These are phyloP conservation scores for Minunthozetes semirufus DNA, from an alignment of 2,888 invertebrate genomes.

Conservation along the genomic window DNA sequence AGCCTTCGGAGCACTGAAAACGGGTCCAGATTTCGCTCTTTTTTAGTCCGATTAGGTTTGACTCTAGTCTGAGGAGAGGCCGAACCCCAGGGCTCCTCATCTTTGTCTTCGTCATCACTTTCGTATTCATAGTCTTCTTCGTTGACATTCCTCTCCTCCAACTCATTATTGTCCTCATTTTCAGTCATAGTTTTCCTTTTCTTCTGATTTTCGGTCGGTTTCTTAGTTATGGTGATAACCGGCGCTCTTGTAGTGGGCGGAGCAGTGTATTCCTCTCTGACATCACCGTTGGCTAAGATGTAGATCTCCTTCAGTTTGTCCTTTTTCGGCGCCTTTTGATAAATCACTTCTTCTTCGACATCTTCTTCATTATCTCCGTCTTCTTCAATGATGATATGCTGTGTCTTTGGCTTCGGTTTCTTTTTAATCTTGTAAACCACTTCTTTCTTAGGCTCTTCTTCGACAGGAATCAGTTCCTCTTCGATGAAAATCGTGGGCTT, in stretches of 20 bases:
- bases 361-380: not conserved
- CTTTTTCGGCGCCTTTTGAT: not conserved
- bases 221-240: not conserved
- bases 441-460: not conserved
- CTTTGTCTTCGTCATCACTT: not conserved
- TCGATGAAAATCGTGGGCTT: constrained; percentile 12
- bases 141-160: not conserved
- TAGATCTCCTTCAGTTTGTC: not conserved
- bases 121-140: not conserved
- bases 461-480: not conserved
- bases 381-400: not conserved
- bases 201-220: not conserved
- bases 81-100: constrained; percentile 12
- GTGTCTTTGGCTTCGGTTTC: not conserved
- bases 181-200: not conserved
- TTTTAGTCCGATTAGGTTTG: not conserved
- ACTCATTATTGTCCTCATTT: not conserved
- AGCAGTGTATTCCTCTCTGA: not conserved
- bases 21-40: not conserved
- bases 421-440: not conserved
- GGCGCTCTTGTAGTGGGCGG: too few species aligned
- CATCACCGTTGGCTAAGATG: not conserved
- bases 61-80: not conserved
- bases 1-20: not conserved
- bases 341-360: not conserved